These are phyloP conservation scores for Deroplatys truncata DNA, from an alignment of 2,888 invertebrate genomes.

Conservation along the genomic window DNA sequence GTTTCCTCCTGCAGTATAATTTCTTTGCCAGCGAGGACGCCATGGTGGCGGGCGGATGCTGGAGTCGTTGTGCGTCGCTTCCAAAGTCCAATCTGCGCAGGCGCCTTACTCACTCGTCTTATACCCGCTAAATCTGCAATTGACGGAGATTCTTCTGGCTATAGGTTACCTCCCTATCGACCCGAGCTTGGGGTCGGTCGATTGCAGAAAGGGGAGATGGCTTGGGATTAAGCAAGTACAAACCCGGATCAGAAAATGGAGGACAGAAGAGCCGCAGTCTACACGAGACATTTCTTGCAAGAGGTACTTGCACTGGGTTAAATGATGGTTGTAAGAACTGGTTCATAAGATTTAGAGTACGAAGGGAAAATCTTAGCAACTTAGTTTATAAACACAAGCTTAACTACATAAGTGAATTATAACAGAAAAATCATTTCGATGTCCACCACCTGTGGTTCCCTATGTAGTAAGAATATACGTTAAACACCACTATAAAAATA, in stretches of 20 bases:
- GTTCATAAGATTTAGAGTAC: too few species aligned
- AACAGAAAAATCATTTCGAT: too few species aligned
- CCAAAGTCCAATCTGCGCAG: background rate
- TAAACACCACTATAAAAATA: too few species aligned
- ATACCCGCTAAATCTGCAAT: constrained; percentile 9
- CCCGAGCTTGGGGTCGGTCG: background rate
- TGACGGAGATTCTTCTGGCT: constrained; percentile 4
- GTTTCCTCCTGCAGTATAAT: background rate
- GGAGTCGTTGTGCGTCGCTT: background rate
- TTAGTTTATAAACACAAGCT: too few species aligned
- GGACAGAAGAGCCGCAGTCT: background rate
- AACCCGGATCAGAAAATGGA: background rate
- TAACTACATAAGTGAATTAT: too few species aligned
- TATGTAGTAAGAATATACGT: too few species aligned
- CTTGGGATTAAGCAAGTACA: background rate
- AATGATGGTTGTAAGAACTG: too few species aligned
- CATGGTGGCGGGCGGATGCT: background rate
- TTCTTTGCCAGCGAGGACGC: background rate
- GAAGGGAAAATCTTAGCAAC: too few species aligned
- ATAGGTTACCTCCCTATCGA: background rate
- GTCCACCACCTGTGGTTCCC: too few species aligned
- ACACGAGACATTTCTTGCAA: background rate
- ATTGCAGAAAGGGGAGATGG: background rate
- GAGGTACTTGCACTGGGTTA: background rate
- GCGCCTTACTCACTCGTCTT: background rate